Percentiles rank a stretch among this genome's conserved stretches.
phyloP scores from a whole-genome alignment of 1,140 invertebrate genomes.

The Pogonognathellus flavescens region DNA sequence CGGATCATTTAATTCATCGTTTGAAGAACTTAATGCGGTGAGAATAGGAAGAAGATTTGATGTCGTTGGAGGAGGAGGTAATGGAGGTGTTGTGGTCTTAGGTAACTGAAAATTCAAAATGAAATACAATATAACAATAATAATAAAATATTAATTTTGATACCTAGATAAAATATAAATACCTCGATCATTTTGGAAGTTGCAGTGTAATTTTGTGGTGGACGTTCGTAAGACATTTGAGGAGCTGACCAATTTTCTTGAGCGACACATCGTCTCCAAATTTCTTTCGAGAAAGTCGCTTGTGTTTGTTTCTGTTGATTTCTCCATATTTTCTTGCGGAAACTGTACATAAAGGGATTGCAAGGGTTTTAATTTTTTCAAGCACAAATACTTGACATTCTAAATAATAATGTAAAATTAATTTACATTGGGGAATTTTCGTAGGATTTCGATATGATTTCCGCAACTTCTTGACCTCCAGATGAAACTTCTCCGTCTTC shows the following conservation, averaged over 20 bases:
- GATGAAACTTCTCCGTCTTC: constrained; percentile 66
- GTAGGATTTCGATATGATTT: constrained; percentile 66
- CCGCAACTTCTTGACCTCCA: constrained; percentile 65
- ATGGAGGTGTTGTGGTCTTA: neutral
- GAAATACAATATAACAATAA: no score
- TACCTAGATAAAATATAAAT: neutral
- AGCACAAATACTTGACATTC: neutral
- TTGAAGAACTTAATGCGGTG: constrained; percentile 65
- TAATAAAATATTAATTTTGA: no score
- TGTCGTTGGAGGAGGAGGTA: constrained; percentile 58
- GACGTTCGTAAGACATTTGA: neutral
- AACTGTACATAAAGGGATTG: constrained; percentile 42
- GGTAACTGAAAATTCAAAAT: neutral
- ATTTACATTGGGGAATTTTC: constrained; percentile 67
- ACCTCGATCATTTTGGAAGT: constrained; percentile 22
- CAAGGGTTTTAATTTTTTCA: neutral
- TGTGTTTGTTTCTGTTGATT: constrained; percentile 53
- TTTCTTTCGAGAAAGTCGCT: constrained; percentile 59
- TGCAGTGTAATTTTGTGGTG: neutral
- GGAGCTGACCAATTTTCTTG: constrained; percentile 39
- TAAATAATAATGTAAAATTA: neutral
- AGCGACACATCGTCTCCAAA: constrained; percentile 61
- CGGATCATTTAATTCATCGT: constrained; percentile 62
- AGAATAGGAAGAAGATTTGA: constrained; percentile 65
- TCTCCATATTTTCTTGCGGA: constrained; percentile 64